Evolutionary conservation across 2,888 invertebrate species (phyloP).

Genomic region (Heliconius ismenius): DNA sequence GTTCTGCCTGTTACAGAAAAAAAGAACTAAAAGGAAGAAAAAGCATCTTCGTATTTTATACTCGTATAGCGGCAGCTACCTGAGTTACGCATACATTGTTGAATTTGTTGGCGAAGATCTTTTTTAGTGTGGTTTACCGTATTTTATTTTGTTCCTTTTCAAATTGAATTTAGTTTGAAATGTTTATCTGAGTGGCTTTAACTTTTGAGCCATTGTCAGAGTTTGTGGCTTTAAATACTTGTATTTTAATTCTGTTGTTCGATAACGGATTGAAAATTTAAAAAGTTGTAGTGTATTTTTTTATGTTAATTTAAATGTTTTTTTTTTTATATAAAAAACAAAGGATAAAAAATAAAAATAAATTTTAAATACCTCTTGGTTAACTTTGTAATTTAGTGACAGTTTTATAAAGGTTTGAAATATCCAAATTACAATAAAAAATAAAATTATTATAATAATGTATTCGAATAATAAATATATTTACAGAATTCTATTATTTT

Average conservation of each 20-base stretch:
- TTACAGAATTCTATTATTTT: too few relatives aligned
- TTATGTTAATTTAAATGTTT: not conserved
- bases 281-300: not conserved
- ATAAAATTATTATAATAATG: too few relatives aligned
- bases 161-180: constrained; percentile 34
- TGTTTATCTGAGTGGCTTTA: constrained; percentile 11
- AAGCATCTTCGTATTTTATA: constrained; percentile 51
- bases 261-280: not conserved
- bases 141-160: constrained; percentile 44
- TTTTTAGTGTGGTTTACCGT: constrained; percentile 48
- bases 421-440: too few relatives aligned
- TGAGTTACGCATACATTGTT: constrained; percentile 56
- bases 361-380: not conserved
- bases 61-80: constrained; percentile 55
- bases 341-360: not conserved
- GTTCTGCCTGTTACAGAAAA: constrained; percentile 53
- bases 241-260: not conserved
- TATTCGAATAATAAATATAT: too few relatives aligned
- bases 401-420: too few relatives aligned
- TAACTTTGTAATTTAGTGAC: too few relatives aligned
- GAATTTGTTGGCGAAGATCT: constrained; percentile 50
- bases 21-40: constrained; percentile 46
- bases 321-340: not conserved
- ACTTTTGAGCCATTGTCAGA: not conserved
- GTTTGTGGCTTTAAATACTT: not conserved